phyloP scores from a whole-genome alignment of 2,888 invertebrate species.

The Stenotaenia linearis region DNA sequence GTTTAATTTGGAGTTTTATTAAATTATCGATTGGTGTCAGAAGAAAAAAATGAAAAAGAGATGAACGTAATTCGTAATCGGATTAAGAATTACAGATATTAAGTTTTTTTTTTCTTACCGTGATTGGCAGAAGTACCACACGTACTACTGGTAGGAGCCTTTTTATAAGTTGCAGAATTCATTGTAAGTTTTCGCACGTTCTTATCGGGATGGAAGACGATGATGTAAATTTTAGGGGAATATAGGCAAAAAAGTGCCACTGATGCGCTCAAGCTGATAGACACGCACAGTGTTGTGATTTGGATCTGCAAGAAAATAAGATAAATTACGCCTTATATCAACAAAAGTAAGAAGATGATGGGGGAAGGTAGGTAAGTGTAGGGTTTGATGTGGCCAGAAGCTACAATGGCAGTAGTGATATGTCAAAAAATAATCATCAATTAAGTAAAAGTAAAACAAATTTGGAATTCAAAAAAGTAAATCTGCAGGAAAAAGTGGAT shows the following conservation, averaged over 20 bases:
- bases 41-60: too few relatives aligned
- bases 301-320: constrained; percentile 54
- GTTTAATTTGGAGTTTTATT: too few relatives aligned
- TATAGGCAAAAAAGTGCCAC: constrained; percentile 64
- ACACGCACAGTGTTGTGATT: constrained; percentile 63
- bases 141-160: constrained; percentile 42
- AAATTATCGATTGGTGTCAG: too few relatives aligned
- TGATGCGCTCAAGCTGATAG: constrained; percentile 63
- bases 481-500: too few relatives aligned
- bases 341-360: too few relatives aligned
- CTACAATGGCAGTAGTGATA: too few relatives aligned
- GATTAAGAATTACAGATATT: background rate
- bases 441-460: too few relatives aligned
- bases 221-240: constrained; percentile 66
- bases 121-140: constrained; percentile 41
- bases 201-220: constrained; percentile 66
- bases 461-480: too few relatives aligned
- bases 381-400: too few relatives aligned
- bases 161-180: constrained; percentile 47
- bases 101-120: constrained; percentile 36
- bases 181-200: constrained; percentile 57
- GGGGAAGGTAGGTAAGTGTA: too few relatives aligned
- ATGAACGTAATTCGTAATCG: background rate
- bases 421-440: too few relatives aligned
- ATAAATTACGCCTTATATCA: background rate